A percentile compares a stretch with the other conserved stretches of the same genome.
Conservation (phyloP, 2,113 vertebrate genomes). For the Antennarius striatus region DNA sequence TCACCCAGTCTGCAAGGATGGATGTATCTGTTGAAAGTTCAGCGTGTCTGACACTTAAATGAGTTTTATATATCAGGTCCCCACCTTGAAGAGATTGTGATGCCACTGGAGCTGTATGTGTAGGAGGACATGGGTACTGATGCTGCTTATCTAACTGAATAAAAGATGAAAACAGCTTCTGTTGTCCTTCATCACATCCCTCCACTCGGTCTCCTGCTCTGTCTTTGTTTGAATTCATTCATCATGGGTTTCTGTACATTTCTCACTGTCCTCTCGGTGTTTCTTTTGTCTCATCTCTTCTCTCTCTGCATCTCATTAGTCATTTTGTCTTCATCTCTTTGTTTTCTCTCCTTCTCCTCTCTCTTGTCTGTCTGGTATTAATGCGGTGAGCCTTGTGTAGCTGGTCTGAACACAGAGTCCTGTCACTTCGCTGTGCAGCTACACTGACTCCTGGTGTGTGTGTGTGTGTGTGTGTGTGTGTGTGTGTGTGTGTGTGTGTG, state of each 20-base stretch:
- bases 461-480: constrained; percentile 32
- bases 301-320: constrained; percentile 34
- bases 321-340: constrained; percentile 3
- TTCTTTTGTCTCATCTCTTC: constrained; percentile 13
- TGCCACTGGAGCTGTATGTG: constrained; percentile 8
- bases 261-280: constrained; percentile 24
- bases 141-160: constrained; percentile 47
- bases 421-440: constrained; percentile 49
- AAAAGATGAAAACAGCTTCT: constrained; percentile 57
- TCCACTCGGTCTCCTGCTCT: constrained; percentile 12
- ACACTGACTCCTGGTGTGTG: constrained; percentile 24
- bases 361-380: constrained; percentile 34
- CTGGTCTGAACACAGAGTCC: constrained; percentile 34
- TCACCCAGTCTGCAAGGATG: too few species aligned
- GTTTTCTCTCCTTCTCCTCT: constrained; percentile 4
- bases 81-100: constrained; percentile 2
- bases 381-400: constrained; percentile 27
- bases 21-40: too few species aligned
- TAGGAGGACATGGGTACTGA: constrained; percentile 34
- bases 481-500: constrained; percentile 15
- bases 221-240: constrained; percentile 28
- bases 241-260: constrained; percentile 20
- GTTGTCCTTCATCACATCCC: constrained; percentile 47
- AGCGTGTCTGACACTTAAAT: not conserved
- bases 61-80: not conserved